Evolutionary conservation across 2,888 invertebrate genomes (phyloP).

Genomic region (Caenorhabditis zanzibari): DNA sequence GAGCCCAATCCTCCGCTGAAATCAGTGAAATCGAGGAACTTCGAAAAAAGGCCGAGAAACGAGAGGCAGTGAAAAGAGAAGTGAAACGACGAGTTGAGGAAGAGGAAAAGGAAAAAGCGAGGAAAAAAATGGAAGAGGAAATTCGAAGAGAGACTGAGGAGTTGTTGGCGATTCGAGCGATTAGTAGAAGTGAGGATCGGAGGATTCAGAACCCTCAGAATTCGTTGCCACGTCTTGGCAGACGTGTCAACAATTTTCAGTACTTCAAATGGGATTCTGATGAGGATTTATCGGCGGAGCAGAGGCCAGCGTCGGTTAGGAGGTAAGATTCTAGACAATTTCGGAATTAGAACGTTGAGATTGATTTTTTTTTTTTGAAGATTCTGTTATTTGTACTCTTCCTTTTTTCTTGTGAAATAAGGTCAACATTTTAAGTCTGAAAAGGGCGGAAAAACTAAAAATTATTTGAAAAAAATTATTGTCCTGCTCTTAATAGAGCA

Average conservation of each 20-base stretch:
- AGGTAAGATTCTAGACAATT: not conserved
- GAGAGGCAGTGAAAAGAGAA: conserved; percentile 48
- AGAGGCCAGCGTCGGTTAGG: not conserved
- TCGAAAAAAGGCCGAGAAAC: conserved; percentile 23
- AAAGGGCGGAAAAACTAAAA: too few relatives aligned
- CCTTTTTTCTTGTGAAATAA: too few relatives aligned
- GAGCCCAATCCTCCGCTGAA: not conserved
- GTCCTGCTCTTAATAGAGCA: too few relatives aligned
- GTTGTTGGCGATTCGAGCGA: conserved; percentile 18
- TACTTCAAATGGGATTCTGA: conserved; percentile 57
- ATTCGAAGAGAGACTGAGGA: conserved; percentile 27
- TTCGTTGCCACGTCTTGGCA: conserved; percentile 19
- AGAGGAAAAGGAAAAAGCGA: conserved; percentile 36
- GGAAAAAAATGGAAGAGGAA: conserved; percentile 24
- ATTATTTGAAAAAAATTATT: too few relatives aligned
- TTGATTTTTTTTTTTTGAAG: too few relatives aligned
- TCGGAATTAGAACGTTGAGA: too few relatives aligned
- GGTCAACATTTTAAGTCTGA: too few relatives aligned
- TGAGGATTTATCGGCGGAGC: conserved; percentile 33
- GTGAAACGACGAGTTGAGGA: conserved; percentile 41
- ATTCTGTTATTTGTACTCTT: too few relatives aligned
- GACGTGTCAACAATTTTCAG: conserved; percentile 51
- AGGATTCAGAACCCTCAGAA: not conserved
- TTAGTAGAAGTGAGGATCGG: not conserved
- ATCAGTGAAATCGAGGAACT: conserved; percentile 35